Base-by-base conservation (phyloP, 2,113 vertebrate species). In the Phylloscopus whistleri region DNA sequence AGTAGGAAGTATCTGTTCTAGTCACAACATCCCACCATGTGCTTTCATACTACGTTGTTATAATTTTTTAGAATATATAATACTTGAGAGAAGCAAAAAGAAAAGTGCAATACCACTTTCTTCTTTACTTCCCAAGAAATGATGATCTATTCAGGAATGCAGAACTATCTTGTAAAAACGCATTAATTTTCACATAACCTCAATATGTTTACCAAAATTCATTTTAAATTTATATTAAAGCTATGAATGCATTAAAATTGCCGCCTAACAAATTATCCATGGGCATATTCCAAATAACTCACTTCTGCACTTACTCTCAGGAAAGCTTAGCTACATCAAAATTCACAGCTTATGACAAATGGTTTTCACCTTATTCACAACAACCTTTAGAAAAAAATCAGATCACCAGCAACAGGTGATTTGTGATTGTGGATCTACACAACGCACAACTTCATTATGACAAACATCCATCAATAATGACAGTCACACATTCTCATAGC, bases 201-300 rank as follows among this genome's bases (percentile, higher is more conserved):
- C 43, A 92, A 64, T 82, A 67, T 87, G 44, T 96, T 97, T 95
- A 95, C 79, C 35, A 90, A 97, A 94, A 91, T 93, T 93, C 7
- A 81, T 89, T 96, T 94, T 55, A 79, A 94, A 95, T 90, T 95
- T 87, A 67, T 89, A 91, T 84, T 93, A 91, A 66, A 84, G 9
- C 43, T 81, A 27, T 88, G 58, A 89, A 93, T 86, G n/a, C 49
- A 89, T 96, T 93, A 63, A 95, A 94, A 89, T 60, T 80, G 20
- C 81, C 96, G 78, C 79, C 78, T 91, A 95, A 84, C 19, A 93
- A 94, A 96, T 96, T 96, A 94, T 96, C 87, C 78, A 95, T 3
- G 14, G 67, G 58, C 8, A 31, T 86, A 95, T 88, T 96, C 46
- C 78, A 92, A 94, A 93, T 55, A 51, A 15, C 24, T 94, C 53